Evolutionary conservation across 1,140 invertebrate genomes (phyloP).

Genomic region (Papilio xuthus): DNA sequence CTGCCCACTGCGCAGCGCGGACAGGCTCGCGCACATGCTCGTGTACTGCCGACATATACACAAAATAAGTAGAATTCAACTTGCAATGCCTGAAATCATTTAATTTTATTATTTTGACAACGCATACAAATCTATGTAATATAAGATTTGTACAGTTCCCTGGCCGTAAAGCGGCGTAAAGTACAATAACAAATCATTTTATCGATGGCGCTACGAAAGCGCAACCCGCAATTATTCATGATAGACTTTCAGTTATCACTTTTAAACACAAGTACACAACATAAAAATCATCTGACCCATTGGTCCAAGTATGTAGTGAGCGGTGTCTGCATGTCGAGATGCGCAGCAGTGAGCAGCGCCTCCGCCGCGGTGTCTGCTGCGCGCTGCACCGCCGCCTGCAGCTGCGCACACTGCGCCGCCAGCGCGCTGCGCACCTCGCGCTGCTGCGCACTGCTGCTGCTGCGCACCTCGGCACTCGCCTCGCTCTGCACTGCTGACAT

Average conservation of each 20-base stretch:
- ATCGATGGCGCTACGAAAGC: too few relatives aligned
- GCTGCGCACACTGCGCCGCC: background rate
- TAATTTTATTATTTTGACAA: too few relatives aligned
- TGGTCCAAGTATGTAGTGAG: background rate
- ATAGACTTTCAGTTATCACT: too few relatives aligned
- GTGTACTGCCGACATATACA: too few relatives aligned
- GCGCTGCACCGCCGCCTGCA: background rate
- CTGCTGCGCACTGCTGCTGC: background rate
- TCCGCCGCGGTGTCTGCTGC: conserved; percentile 1
- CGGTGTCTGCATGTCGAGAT: background rate
- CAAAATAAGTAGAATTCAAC: too few relatives aligned
- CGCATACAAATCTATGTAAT: too few relatives aligned
- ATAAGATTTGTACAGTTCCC: too few relatives aligned
- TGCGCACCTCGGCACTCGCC: background rate
- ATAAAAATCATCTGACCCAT: background rate
- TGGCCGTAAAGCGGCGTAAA: too few relatives aligned
- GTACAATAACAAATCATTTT: too few relatives aligned
- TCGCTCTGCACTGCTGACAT: conserved; percentile 39
- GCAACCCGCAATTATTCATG: too few relatives aligned
- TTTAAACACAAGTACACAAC: too few relatives aligned
- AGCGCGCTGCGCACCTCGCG: background rate
- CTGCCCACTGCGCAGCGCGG: background rate
- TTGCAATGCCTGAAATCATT: too few relatives aligned
- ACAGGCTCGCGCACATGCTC: background rate
- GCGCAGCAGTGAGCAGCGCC: background rate